Conservation (phyloP, 2,113 vertebrate species). For the Miniopterus natalensis region DNA sequence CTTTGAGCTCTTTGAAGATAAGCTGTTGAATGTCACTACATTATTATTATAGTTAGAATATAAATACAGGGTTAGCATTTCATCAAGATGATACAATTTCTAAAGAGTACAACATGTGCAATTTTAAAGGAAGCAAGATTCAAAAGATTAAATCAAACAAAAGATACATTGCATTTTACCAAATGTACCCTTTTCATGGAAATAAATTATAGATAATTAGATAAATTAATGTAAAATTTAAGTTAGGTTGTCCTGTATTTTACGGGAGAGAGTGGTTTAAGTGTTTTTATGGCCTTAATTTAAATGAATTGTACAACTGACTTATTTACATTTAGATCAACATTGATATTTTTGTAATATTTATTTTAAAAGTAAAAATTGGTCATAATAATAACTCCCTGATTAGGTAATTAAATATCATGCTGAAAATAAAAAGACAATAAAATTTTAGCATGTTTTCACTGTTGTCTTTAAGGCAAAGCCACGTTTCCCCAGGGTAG, state of each 20-base stretch:
- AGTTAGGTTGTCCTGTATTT: neutral
- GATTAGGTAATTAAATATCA: neutral
- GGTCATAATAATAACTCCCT: neutral
- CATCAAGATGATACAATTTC: slow-evolving; percentile 76
- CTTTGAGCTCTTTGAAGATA: slow-evolving; percentile 73
- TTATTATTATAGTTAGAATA: slow-evolving; percentile 79
- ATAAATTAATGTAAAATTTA: slow-evolving; percentile 11
- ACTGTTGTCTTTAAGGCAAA: slow-evolving; percentile 49
- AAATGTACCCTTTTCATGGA: neutral
- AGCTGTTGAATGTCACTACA: slow-evolving; percentile 74
- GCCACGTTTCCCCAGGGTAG: slow-evolving; percentile 15
- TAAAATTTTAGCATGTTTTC: slow-evolving; percentile 22
- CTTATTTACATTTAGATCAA: slow-evolving; percentile 62
- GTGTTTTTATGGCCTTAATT: slow-evolving; percentile 16
- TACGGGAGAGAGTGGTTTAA: neutral
- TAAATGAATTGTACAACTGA: neutral
- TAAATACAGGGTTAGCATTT: slow-evolving; percentile 78
- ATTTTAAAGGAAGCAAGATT: slow-evolving; percentile 67
- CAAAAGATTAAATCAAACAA: slow-evolving; percentile 63
- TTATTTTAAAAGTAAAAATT: slow-evolving; percentile 51
- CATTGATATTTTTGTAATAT: neutral
- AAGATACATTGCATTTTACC: slow-evolving; percentile 48
- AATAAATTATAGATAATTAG: slow-evolving; percentile 53
- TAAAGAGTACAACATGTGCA: slow-evolving; percentile 64
- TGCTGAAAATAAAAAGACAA: slow-evolving; percentile 41